phyloP scores from a whole-genome alignment of 2,113 vertebrate genomes.

The Phyllopteryx taeniolatus region DNA sequence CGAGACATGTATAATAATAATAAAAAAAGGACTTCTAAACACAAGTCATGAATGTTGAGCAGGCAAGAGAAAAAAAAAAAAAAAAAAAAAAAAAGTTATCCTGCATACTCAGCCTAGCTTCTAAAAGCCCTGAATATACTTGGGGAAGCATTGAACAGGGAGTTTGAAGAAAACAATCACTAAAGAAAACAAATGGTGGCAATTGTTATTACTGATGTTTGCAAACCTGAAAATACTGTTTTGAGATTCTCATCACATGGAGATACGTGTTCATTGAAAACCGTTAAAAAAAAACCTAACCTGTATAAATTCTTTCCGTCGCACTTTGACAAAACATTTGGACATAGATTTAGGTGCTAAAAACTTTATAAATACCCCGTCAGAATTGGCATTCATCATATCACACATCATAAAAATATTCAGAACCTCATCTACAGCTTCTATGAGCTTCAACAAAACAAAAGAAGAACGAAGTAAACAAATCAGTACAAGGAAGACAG shows the following conservation, averaged over 20 bases:
- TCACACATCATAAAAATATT: slow-evolving; percentile 20
- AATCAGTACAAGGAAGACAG: slow-evolving; percentile 65
- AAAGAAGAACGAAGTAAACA: slow-evolving; percentile 28
- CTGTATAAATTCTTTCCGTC: slow-evolving; percentile 15
- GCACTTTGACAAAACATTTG: slow-evolving; percentile 34
- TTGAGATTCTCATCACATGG: slow-evolving; percentile 9
- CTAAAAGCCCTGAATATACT: slow-evolving; percentile 41
- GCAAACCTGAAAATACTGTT: background rate
- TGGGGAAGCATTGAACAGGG: slow-evolving; percentile 27
- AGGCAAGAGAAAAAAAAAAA: background rate
- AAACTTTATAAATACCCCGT: slow-evolving; percentile 28
- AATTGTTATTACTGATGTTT: background rate
- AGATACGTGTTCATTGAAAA: slow-evolving; percentile 33
- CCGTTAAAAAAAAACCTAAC: slow-evolving; percentile 21
- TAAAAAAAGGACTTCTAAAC: slow-evolving; percentile 26
- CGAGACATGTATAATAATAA: background rate
- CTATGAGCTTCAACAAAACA: slow-evolving; percentile 26
- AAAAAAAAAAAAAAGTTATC: slow-evolving; percentile 3
- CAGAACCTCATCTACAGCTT: slow-evolving; percentile 23
- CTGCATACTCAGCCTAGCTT: slow-evolving; percentile 20
- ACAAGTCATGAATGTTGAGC: background rate
- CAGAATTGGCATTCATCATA: slow-evolving; percentile 26
- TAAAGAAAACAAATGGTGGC: background rate
- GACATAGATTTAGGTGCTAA: slow-evolving; percentile 16
- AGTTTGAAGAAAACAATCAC: slow-evolving; percentile 6